Base-by-base conservation (phyloP, 2,113 vertebrate genomes). In the Promerops cafer region DNA sequence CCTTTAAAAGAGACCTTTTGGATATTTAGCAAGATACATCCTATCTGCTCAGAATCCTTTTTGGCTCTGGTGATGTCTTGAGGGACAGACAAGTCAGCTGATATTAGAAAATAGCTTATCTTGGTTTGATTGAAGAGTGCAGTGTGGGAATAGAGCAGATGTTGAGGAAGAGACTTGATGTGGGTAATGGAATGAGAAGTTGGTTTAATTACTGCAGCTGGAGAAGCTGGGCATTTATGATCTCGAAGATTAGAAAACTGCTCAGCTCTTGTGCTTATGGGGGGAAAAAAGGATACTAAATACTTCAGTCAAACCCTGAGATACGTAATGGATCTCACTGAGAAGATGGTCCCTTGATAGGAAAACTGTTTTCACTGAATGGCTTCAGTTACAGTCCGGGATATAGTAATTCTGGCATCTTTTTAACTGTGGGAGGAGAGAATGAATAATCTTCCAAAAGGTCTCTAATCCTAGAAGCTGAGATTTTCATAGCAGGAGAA, bases 181-280 rank as follows among this genome's bases (percentile, higher is more conserved):
- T 85, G 66, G 66, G 54, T 95, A 93, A 87, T 77, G 82, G 91
- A 77, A 83, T 70, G 22, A 88, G 84, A 87, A 83, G 66, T 39
- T 93, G 35, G 61, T 89, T 96, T 96, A 95, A 95, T 95, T 94
- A 90, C 84, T 93, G 84, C 89, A 96, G 93, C 78, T 94, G 95
- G 59, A 70, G 75, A 54, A 90, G 59, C 42, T 82, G 81, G 78
- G 61, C 63, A 66, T 89, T 96, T 79, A 65, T 37, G 44, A 9
- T 80, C 27, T 77, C 1, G 0, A 78, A 65, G 54, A 86, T 90
- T 18, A 85, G 57, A 76, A 87, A 37, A 40, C 50, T 92, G 81
- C 78, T 85, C 65, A 76, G 65, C 16, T 85, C 66, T 89, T 89
- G n/a, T n/a, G 24, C 87, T 95, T 69, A 33, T 65, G 31, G 54